Evolutionary conservation across 2,113 vertebrate genomes (phyloP).

Genomic region (Murina feae): DNA sequence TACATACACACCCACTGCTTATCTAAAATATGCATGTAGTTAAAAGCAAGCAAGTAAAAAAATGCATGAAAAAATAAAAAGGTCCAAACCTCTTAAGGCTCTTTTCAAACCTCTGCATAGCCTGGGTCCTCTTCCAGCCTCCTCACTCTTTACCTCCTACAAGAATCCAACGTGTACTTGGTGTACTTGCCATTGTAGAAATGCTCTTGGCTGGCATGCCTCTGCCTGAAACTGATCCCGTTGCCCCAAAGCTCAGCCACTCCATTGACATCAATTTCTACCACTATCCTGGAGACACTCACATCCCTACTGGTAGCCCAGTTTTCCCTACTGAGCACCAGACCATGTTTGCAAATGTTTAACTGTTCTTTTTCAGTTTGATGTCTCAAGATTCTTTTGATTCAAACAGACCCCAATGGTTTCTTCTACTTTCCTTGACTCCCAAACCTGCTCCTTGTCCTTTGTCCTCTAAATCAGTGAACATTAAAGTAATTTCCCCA

Average conservation of each 20-base stretch:
- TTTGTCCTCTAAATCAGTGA: background rate
- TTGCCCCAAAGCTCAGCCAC: too few relatives aligned
- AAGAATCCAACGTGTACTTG: background rate
- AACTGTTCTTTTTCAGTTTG: background rate
- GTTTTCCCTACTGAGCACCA: background rate
- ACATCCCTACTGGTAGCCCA: background rate
- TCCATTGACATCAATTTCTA: background rate
- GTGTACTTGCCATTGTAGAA: background rate
- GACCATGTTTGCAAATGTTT: background rate
- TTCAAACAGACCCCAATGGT: background rate
- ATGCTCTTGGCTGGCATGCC: fast-evolving
- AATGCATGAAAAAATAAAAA: background rate
- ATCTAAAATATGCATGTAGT: background rate
- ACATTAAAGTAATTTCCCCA: background rate
- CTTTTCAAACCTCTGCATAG: background rate
- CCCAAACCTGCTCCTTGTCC: background rate
- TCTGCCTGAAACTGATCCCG: background rate
- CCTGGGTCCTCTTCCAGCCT: background rate
- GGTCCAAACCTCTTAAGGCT: background rate
- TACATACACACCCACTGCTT: background rate
- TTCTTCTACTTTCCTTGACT: background rate
- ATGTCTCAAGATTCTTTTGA: background rate
- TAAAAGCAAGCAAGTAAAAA: background rate
- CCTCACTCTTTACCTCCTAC: background rate
- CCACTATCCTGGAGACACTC: background rate